A percentile compares a stretch with the other conserved stretches of the same genome.
Conservation (phyloP, 2,113 vertebrate genomes). For the Spea bombifrons region DNA sequence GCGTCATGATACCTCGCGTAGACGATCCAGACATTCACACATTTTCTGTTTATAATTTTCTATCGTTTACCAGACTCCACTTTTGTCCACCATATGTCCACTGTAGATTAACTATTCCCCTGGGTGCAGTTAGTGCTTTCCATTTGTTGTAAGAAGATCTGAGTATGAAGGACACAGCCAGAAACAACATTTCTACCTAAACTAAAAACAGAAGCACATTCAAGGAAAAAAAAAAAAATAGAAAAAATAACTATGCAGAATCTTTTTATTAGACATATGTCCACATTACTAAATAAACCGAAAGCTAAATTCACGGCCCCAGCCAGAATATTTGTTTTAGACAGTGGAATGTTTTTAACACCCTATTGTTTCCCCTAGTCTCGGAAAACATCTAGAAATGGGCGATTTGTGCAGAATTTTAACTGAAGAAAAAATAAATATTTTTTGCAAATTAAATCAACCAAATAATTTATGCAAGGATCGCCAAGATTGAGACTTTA, state of each 20-base stretch:
- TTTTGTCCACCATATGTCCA: slow-evolving; percentile 94
- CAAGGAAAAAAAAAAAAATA: slow-evolving; percentile 58
- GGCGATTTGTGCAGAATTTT: no score
- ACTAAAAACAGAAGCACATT: slow-evolving; percentile 94
- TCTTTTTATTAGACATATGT: slow-evolving; percentile 81
- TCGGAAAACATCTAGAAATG: no score
- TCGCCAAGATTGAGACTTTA: no score
- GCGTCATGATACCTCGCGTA: slow-evolving; percentile 51
- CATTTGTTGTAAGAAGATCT: slow-evolving; percentile 96
- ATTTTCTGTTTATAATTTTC: slow-evolving; percentile 80
- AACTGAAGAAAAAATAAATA: no score
- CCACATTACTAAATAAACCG: slow-evolving; percentile 72
- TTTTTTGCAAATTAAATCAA: no score
- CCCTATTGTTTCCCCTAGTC: neutral
- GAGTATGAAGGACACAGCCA: slow-evolving; percentile 86
- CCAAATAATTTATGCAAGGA: no score
- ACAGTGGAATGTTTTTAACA: neutral
- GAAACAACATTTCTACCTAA: slow-evolving; percentile 93
- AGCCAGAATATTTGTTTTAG: neutral
- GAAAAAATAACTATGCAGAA: slow-evolving; percentile 68
- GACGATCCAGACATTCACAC: slow-evolving; percentile 72
- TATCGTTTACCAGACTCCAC: slow-evolving; percentile 77
- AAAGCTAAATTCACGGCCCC: slow-evolving; percentile 70
- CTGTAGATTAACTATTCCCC: slow-evolving; percentile 85
- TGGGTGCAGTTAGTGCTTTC: slow-evolving; percentile 87